A percentile compares a stretch with the other conserved stretches of the same genome.
phyloP scores from a whole-genome alignment of 2,113 vertebrate species.

The Ophthalmolycus amberensis region DNA sequence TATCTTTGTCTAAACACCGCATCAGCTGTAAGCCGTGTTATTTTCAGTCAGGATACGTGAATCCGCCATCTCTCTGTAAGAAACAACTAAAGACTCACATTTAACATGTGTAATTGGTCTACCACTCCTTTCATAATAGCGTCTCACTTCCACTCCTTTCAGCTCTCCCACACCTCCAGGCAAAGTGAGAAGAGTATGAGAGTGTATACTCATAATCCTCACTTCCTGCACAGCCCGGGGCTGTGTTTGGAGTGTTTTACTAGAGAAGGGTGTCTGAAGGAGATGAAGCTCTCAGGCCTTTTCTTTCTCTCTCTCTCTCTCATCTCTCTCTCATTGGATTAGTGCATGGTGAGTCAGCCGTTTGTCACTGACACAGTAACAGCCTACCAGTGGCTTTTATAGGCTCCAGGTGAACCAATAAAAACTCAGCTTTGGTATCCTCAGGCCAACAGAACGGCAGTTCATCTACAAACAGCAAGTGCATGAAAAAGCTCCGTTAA shows the following conservation, averaged over 20 bases:
- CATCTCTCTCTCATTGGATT: conserved; percentile 59
- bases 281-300: conserved; percentile 55
- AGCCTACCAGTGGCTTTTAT: conserved; percentile 70
- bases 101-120: conserved; percentile 24
- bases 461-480: conserved; percentile 68
- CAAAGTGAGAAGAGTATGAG: conserved; percentile 40
- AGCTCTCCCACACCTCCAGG: conserved; percentile 47
- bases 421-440: conserved; percentile 65
- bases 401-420: conserved; percentile 77
- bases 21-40: not conserved
- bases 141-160: conserved; percentile 28
- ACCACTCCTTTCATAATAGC: conserved; percentile 53
- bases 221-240: conserved; percentile 69
- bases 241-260: conserved; percentile 73
- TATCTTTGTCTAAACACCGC: not conserved
- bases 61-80: conserved; percentile 4
- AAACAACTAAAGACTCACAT: conserved; percentile 37
- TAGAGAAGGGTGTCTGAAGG: conserved; percentile 66
- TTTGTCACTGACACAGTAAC: conserved; percentile 73
- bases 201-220: conserved; percentile 64
- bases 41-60: conserved; percentile 18
- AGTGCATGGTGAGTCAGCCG: conserved; percentile 73
- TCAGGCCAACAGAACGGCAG: conserved; percentile 69
- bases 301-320: conserved; percentile 31
- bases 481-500: conserved; percentile 57